Percentiles rank a stretch among this genome's conserved stretches.
Conservation (phyloP, 2,113 vertebrate genomes). For the Galemys pyrenaicus region DNA sequence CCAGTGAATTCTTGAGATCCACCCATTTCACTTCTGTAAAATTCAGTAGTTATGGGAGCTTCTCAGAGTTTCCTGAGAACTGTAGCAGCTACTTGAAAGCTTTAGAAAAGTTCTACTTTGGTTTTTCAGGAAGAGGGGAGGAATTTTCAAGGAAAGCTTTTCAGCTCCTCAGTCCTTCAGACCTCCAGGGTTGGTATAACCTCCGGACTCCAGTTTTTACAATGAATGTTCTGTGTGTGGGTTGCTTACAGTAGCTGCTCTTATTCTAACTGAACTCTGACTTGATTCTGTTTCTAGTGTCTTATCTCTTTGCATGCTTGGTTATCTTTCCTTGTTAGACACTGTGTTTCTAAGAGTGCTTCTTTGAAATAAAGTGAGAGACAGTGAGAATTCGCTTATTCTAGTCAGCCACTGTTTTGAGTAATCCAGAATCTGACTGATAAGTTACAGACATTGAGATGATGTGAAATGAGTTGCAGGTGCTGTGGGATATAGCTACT, state of each 20-base stretch:
- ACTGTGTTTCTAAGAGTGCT: neutral
- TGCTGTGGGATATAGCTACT: neutral
- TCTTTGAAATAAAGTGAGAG: constrained; percentile 21
- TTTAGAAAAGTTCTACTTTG: neutral
- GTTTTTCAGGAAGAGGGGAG: neutral
- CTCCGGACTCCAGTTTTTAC: neutral
- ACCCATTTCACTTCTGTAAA: neutral
- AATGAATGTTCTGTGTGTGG: neutral
- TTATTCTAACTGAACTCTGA: neutral
- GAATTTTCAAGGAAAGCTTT: neutral
- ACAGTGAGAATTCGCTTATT: neutral
- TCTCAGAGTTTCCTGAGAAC: neutral
- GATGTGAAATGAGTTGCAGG: neutral
- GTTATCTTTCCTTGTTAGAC: neutral
- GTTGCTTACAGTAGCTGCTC: too few relatives aligned
- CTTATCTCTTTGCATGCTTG: neutral
- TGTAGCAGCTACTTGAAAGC: neutral
- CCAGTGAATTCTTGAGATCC: neutral
- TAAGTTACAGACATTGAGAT: neutral
- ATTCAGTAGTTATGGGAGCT: neutral
- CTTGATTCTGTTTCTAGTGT: neutral
- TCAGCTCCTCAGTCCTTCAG: neutral
- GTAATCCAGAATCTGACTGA: neutral
- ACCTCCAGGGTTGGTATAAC: neutral
- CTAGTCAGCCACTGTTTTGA: neutral